phyloP scores from a whole-genome alignment of 2,797 vertebrate species.

The Gambelia wislizenii region DNA sequence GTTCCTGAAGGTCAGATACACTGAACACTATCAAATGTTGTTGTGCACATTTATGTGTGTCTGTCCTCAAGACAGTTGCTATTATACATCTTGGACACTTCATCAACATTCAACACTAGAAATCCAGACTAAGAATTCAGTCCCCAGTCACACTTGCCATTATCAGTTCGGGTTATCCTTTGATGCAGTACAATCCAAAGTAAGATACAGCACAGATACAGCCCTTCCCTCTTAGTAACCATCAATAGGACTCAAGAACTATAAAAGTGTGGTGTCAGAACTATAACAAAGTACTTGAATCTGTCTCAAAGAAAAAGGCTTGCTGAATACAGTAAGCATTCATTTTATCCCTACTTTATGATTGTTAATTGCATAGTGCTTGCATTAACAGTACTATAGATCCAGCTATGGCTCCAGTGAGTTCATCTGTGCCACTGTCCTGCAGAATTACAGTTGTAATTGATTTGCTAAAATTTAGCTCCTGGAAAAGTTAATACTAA shows the following conservation, averaged over 20 bases:
- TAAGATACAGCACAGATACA: constrained; percentile 60
- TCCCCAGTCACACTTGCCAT: neutral
- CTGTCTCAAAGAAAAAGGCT: neutral
- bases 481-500: accelerated
- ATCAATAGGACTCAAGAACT: neutral
- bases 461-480: accelerated
- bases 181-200: constrained; percentile 4
- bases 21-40: constrained; percentile 60
- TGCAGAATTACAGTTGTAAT: constrained; percentile 15
- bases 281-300: neutral
- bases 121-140: constrained; percentile 14
- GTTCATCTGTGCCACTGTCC: neutral
- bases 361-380: neutral
- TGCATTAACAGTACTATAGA: neutral
- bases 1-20: constrained; percentile 94
- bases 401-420: neutral
- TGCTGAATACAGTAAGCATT: neutral
- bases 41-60: constrained; percentile 54
- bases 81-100: constrained; percentile 29
- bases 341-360: neutral
- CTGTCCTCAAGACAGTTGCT: constrained; percentile 6
- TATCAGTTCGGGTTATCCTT: constrained; percentile 27
- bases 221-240: too few relatives aligned
- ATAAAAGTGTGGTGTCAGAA: neutral
- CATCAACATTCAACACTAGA: accelerated